These are phyloP conservation scores for Bambusicola thoracicus DNA, from an alignment of 2,113 vertebrate species.

Conservation along the genomic window DNA sequence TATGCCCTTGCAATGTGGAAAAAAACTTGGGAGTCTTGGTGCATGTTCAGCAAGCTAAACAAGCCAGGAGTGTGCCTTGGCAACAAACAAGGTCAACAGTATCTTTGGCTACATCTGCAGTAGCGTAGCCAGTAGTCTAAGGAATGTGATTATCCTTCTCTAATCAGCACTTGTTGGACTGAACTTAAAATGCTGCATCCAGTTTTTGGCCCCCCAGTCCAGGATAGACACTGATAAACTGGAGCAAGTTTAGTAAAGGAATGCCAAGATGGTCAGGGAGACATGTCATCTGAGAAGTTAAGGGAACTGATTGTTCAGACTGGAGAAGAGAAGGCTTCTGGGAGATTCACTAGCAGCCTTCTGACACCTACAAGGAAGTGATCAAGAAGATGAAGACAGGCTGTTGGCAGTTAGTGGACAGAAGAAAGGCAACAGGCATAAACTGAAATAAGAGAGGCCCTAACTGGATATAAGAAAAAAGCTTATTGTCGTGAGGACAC, in stretches of 20 bases:
- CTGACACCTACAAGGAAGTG: conserved; percentile 3
- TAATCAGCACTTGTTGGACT: conserved; percentile 42
- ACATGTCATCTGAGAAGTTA: conserved; percentile 1
- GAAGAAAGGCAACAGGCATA: neutral
- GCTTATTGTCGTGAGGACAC: neutral
- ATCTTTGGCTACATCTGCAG: conserved; percentile 54
- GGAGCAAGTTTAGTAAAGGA: neutral
- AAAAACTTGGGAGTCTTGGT: conserved; percentile 7
- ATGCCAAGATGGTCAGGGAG: conserved; percentile 42
- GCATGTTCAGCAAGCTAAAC: conserved; percentile 20
- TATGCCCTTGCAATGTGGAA: neutral
- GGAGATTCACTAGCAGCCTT: neutral
- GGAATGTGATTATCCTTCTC: conserved; percentile 56
- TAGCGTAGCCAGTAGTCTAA: conserved; percentile 57
- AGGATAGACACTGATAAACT: conserved; percentile 42
- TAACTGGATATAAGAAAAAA: neutral
- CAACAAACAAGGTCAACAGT: conserved; percentile 36
- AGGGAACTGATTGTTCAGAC: conserved; percentile 34
- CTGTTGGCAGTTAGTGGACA: neutral
- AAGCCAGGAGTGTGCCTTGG: conserved; percentile 64
- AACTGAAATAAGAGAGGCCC: neutral
- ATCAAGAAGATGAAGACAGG: neutral
- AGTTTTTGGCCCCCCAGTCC: conserved; percentile 23
- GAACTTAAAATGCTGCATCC: conserved; percentile 26
- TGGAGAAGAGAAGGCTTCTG: neutral